Evolutionary conservation across 2,113 vertebrate species (phyloP), one percentile per base, ranked within the genome.

Genomic region (Proteles cristata): DNA sequence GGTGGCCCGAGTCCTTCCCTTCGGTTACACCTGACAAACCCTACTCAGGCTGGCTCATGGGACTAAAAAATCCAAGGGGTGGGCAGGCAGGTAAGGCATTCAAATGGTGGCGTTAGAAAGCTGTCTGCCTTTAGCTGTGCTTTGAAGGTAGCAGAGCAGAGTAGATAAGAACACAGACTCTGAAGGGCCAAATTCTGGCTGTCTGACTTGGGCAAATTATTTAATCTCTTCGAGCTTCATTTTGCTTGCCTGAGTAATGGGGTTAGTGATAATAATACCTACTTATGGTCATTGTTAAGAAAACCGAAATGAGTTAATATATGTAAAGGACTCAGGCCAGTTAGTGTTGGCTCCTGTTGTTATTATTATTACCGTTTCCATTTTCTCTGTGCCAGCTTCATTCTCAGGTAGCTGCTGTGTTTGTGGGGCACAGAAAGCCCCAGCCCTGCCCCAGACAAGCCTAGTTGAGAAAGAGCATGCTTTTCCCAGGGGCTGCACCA

Each of bases 1-100:
- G 25, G 26, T 0, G 48, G 8, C 33, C 3, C 0, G 0, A 11
- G 9, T 23, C 61, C 0, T 33, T 68, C 1, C 7, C 68, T 31
- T 50, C 1, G 5, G 21, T 45, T 31, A 23, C 25, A 33, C 1
- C 0, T 11, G 17, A n/a, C 43, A 74, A 17, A 8, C 43, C 6
- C 48, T 3, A 26, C 68, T 61, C 16, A 16, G 71, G 4, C 19
- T 65, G 53, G 71, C 58, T 61, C 50, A 2, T 0, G 5, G 48
- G 35, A 11, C 33, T 65, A 0, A 82, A 19, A 82, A 4, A 2
- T 68, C 14, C 39, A 31, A 3, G 4, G 43, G 26, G 61, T 1
- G 14, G 80, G 53, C 28, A 2, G 73, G 15, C 43, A 5, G 26
- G 74, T 77, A 15, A 69, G 31, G 39, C 10, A 2, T 71, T 53